Evolutionary conservation across 2,797 vertebrate species (phyloP), one percentile per base, ranked within the genome.

Genomic region (Gymnothorax reevesii): DNA sequence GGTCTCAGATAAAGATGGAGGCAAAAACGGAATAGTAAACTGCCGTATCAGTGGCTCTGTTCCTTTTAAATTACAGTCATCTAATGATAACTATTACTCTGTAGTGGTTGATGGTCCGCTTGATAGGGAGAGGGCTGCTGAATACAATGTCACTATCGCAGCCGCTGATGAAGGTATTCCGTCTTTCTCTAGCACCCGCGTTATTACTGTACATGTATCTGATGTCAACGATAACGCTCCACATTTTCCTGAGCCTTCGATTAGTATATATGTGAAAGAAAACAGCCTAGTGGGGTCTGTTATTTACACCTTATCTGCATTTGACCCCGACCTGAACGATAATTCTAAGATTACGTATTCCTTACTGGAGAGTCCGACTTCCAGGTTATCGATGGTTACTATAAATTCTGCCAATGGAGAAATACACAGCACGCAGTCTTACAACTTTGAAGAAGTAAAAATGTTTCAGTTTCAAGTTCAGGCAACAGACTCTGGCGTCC

Each of bases 11-110:
- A 88, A 83, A 4, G 91, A 92, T 85, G 85, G 87, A 12, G 90
- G 84, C 33, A 88, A 92, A 89, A 92, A 95, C 17, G 95, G 95
- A 0, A 82, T 90, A 0, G 92, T 92, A 6, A 79, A 42, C 0
- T 91, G 94, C 69, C 88, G 89, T 6, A 64, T 97, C n/a, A 52
- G 89, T 52, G 93, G 87, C 0, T 86, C 90, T 27, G 84, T 84
- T 2, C 92, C 93, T 1, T 96, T 96, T 87, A 95, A 91, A 33
- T 83, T 96, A 0, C 88, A 88, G 1, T 91, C 91, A 0, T 94
- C 94, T 6, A 95, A 94, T 71, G 97, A 97, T 87, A 98, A 98
- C 88, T 97, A 97, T 85, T 99, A 97, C 86, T 97, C 97, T 0
- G 94, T 99, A 90, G 90, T 97, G 25, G 97, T 97, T 25, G 95